phyloP scores from a whole-genome alignment of 2,113 vertebrate species.

The Pelodiscus sinensis region DNA sequence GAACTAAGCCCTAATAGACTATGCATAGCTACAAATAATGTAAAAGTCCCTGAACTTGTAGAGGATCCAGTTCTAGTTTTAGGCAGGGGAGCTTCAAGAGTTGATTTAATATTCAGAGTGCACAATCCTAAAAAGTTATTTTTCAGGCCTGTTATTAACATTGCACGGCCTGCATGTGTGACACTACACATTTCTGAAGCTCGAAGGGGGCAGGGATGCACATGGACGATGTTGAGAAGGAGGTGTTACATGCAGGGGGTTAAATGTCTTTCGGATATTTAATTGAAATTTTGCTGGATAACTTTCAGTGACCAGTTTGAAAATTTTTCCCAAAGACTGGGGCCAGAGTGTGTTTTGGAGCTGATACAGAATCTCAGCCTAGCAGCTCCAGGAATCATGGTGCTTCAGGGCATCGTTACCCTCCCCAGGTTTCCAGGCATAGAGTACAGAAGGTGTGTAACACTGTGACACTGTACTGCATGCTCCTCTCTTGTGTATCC shows the following conservation, averaged over 20 bases:
- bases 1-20: background rate
- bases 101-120: background rate
- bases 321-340: accelerated
- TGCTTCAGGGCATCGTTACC: background rate
- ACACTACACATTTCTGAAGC: background rate
- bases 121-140: accelerated
- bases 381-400: background rate
- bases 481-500: background rate
- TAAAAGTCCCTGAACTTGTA: background rate
- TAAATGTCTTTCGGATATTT: background rate
- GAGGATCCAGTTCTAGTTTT: background rate
- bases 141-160: background rate
- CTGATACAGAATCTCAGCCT: background rate
- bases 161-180: accelerated
- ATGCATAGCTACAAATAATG: background rate
- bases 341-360: background rate
- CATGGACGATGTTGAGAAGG: background rate
- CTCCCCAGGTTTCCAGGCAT: background rate
- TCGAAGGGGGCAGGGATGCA: background rate
- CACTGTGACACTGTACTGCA: background rate
- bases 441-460: background rate
- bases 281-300: background rate
- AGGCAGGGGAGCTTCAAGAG: background rate
- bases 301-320: background rate
- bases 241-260: too few species aligned